Evolutionary conservation across 2,797 vertebrate species (phyloP).

Genomic region (Mareca strepera): DNA sequence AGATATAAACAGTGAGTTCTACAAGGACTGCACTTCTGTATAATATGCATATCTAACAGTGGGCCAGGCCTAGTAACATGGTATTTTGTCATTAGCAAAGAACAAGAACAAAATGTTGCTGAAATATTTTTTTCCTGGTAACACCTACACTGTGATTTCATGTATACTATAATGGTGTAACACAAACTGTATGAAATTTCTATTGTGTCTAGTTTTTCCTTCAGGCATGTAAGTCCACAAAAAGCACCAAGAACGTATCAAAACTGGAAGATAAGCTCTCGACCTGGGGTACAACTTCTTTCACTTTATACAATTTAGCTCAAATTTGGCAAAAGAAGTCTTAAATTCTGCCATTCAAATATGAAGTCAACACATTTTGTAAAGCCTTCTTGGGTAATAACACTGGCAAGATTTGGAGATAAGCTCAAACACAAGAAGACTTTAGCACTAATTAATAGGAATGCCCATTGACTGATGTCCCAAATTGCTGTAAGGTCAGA

Average conservation of each 20-base stretch:
- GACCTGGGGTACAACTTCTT: background rate
- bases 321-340: background rate
- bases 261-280: background rate
- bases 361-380: background rate
- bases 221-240: background rate
- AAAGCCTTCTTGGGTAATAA: background rate
- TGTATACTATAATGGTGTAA: background rate
- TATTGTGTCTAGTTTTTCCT: background rate
- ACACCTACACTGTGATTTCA: background rate
- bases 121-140: background rate
- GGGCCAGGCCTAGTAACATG: background rate
- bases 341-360: background rate
- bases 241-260: background rate
- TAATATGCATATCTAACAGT: background rate
- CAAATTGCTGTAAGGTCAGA: background rate
- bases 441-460: background rate
- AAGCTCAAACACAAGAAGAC: background rate
- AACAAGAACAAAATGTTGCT: background rate
- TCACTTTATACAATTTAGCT: background rate
- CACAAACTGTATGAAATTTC: rapidly evolving
- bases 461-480: background rate
- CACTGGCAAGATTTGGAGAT: background rate
- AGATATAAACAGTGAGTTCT: background rate
- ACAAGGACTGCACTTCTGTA: background rate
- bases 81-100: background rate